Evolutionary conservation across 1,140 invertebrate genomes (phyloP).

Genomic region (Armadillidium nasatum): DNA sequence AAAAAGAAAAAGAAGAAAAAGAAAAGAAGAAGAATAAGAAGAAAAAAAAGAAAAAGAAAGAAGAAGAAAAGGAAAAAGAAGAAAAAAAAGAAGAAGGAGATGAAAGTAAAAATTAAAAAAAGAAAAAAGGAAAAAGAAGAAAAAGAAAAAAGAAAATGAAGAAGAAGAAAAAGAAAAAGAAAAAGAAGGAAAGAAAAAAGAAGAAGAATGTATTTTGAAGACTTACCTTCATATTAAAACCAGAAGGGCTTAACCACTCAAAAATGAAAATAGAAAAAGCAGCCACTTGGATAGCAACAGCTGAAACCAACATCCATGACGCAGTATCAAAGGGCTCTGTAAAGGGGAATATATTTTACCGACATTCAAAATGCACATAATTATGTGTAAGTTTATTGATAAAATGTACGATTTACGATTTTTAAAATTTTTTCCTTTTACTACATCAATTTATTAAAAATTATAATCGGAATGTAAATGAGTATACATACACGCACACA

Average conservation of each 20-base stretch:
- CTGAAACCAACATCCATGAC: slow-evolving; percentile 94
- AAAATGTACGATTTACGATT: neutral
- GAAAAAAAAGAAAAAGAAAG: too few species aligned
- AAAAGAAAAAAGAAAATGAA: too few species aligned
- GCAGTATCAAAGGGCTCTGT: slow-evolving; percentile 95
- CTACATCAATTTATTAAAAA: neutral
- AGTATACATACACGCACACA: slow-evolving; percentile 3
- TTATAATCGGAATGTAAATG: neutral
- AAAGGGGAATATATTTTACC: slow-evolving; percentile 39
- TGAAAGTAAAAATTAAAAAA: too few species aligned
- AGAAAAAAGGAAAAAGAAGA: too few species aligned
- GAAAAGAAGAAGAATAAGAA: too few species aligned
- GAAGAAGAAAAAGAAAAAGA: too few species aligned
- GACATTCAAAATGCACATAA: neutral
- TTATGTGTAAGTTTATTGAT: neutral
- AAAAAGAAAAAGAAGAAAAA: too few species aligned
- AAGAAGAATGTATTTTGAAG: too few species aligned
- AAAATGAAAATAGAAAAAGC: slow-evolving; percentile 95
- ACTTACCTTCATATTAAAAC: slow-evolving; percentile 84
- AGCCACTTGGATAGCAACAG: slow-evolving; percentile 93
- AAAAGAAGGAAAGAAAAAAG: too few species aligned
- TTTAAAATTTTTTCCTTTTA: neutral
- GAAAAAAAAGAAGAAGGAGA: too few species aligned
- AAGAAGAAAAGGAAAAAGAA: too few species aligned
- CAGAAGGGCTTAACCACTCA: slow-evolving; percentile 91